Evolutionary conservation across 2,888 invertebrate species (phyloP).

Genomic region (Suillia variegata): DNA sequence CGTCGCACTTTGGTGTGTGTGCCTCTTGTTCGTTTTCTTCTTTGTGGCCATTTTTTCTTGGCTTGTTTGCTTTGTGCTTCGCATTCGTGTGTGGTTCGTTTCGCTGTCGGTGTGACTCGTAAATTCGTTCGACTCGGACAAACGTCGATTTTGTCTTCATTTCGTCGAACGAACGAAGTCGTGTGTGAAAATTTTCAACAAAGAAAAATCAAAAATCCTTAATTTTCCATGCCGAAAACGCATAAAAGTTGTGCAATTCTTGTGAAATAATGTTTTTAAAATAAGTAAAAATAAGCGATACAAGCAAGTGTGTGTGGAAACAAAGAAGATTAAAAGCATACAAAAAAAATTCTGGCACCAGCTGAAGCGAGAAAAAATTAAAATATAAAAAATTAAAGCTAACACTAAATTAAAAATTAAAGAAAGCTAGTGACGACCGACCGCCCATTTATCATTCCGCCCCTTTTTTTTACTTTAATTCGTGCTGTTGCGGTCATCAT

Average conservation of each 20-base stretch:
- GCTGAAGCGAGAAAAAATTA: not conserved
- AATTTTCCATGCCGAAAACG: not conserved
- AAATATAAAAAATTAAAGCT: not conserved
- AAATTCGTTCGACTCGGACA: too few relatives aligned
- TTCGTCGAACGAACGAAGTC: too few relatives aligned
- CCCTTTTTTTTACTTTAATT: not conserved
- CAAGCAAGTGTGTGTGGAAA: not conserved
- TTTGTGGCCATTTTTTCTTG: not conserved
- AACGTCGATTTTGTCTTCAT: constrained; percentile 19
- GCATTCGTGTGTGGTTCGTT: constrained; percentile 21
- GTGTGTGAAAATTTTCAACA: constrained; percentile 32
- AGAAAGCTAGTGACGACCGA: not conserved
- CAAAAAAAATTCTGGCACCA: not conserved
- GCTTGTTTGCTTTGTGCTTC: not conserved
- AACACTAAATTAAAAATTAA: too few relatives aligned
- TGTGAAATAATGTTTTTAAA: not conserved
- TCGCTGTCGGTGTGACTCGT: not conserved
- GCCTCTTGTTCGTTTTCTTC: constrained; percentile 21
- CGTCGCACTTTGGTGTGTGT: constrained; percentile 41
- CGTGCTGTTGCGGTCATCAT: not conserved
- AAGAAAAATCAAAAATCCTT: not conserved
- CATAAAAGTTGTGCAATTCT: not conserved
- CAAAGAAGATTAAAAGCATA: not conserved
- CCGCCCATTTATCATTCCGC: not conserved
- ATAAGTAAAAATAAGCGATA: not conserved